Conservation (phyloP, 2,797 vertebrate species). For the Sebastes alutus region DNA sequence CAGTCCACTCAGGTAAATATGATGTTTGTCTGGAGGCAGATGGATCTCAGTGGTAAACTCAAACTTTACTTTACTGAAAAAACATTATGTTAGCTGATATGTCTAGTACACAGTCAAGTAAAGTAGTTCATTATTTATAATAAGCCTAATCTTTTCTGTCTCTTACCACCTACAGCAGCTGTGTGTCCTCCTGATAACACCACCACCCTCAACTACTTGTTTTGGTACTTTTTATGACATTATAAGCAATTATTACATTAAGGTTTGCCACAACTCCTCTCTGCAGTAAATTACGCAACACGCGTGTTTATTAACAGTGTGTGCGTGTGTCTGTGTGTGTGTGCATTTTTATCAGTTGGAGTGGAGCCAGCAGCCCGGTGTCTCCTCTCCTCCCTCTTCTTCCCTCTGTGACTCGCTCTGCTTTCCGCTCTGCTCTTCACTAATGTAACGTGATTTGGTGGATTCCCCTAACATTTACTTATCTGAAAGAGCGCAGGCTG, state of each 20-base stretch:
- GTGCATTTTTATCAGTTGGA: conserved; percentile 1
- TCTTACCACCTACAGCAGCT: not conserved
- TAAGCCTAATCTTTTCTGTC: not conserved
- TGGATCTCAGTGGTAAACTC: not conserved
- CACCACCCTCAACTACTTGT: not conserved
- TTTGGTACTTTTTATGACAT: not conserved
- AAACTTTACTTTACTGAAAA: not conserved
- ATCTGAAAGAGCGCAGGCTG: conserved; percentile 57
- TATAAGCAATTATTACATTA: not conserved
- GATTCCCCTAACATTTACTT: conserved; percentile 46
- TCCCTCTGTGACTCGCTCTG: conserved; percentile 9
- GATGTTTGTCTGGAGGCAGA: not conserved
- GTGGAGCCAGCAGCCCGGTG: not conserved
- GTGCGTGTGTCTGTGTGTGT: not conserved
- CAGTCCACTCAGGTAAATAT: not conserved
- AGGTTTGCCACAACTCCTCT: not conserved
- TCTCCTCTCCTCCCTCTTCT: not conserved
- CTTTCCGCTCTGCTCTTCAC: conserved; percentile 10
- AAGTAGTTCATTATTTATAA: not conserved
- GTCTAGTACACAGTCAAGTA: not conserved
- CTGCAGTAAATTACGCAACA: not conserved
- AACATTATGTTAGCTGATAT: not conserved
- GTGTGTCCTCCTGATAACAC: not conserved
- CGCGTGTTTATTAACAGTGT: not conserved
- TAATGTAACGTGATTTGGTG: conserved; percentile 44